Conservation (phyloP, 1,140 invertebrate genomes). For the Bicyclus anynana region DNA sequence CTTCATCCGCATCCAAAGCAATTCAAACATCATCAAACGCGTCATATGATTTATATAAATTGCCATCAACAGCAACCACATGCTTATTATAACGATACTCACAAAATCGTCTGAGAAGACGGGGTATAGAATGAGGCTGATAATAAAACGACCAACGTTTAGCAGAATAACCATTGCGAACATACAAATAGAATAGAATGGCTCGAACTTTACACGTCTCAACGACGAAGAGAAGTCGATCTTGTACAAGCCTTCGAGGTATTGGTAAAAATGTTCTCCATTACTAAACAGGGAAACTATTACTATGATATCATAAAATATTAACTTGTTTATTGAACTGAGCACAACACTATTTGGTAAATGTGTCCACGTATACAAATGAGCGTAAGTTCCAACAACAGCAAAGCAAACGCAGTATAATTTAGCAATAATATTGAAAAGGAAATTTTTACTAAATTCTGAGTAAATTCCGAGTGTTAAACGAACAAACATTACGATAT, state of each 20-base stretch:
- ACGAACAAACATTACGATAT: neutral
- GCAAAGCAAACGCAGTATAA: neutral
- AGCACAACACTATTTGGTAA: neutral
- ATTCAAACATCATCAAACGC: constrained; percentile 16
- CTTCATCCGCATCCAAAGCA: constrained; percentile 10
- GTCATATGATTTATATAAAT: constrained; percentile 5
- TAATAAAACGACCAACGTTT: neutral
- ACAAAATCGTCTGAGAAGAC: neutral
- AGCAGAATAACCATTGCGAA: neutral
- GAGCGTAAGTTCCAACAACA: neutral
- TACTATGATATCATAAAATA: neutral
- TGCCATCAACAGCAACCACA: neutral
- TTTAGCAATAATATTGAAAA: neutral
- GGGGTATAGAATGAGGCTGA: too few relatives aligned
- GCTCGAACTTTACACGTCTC: constrained; percentile 1
- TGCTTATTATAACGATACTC: neutral
- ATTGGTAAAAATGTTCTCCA: constrained; percentile 6
- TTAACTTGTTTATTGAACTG: neutral
- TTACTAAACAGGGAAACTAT: constrained; percentile 12
- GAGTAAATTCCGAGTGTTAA: neutral
- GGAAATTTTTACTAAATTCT: neutral
- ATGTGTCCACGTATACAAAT: neutral
- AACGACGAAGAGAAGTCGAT: constrained; percentile 4
- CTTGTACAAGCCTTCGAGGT: neutral
- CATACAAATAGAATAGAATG: neutral